These are phyloP conservation scores for Trissoscelio sp. DNA, from an alignment of 2,888 invertebrate genomes.

Conservation along the genomic window DNA sequence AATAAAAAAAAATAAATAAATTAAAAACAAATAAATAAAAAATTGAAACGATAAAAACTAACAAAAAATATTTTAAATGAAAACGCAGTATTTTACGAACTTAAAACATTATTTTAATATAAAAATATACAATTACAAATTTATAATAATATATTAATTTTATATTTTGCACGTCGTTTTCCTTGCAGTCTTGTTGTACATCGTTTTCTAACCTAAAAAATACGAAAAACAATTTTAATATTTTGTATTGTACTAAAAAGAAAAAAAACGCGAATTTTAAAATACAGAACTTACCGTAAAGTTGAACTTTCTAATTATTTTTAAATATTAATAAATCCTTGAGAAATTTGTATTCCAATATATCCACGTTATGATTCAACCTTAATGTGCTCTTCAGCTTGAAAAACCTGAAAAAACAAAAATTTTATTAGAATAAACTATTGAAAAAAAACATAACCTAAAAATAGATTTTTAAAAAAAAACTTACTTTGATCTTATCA, in stretches of 20 bases:
- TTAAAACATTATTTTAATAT: constrained; percentile 18
- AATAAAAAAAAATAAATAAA: too few species aligned
- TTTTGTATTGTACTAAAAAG: constrained; percentile 17
- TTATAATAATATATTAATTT: constrained; percentile 20
- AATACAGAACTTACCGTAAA: constrained; percentile 24
- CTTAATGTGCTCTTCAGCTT: constrained; percentile 17
- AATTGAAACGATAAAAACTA: not conserved
- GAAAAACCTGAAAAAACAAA: constrained; percentile 23
- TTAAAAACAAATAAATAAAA: not conserved
- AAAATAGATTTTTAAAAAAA: constrained; percentile 17
- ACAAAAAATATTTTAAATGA: constrained; percentile 8
- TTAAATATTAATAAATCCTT: constrained; percentile 31
- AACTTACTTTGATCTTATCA: constrained; percentile 34
- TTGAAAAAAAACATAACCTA: constrained; percentile 15
- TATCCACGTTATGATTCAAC: constrained; percentile 25
- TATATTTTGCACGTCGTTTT: constrained; percentile 20
- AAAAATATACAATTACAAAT: constrained; percentile 14
- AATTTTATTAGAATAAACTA: constrained; percentile 17
- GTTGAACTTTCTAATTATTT: constrained; percentile 16
- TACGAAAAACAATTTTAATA: constrained; percentile 12
- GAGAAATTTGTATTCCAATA: constrained; percentile 8
- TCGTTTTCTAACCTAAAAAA: constrained; percentile 21
- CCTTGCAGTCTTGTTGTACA: constrained; percentile 24
- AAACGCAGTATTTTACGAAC: constrained; percentile 19
- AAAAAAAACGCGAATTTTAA: not conserved